Evolutionary conservation across 2,888 invertebrate genomes (phyloP).

Genomic region (Gisinianus flammeolus): DNA sequence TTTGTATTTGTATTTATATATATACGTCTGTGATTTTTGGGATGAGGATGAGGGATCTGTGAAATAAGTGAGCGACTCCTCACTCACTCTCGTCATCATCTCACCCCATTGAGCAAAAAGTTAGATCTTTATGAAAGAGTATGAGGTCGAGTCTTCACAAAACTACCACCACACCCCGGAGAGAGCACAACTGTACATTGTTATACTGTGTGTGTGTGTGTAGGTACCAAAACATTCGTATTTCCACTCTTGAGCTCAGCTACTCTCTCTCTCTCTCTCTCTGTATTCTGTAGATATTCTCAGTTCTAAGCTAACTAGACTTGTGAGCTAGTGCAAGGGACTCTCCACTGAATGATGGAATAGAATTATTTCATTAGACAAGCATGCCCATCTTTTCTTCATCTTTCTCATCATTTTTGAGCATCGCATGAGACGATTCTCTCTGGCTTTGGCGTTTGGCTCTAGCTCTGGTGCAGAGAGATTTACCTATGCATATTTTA

Average conservation of each 20-base stretch:
- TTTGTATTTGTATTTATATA: background rate
- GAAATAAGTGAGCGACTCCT: slow-evolving; percentile 29
- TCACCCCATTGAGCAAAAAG: slow-evolving; percentile 43
- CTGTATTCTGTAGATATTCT: background rate
- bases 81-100: slow-evolving; percentile 39
- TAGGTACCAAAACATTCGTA: background rate
- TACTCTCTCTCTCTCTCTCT: background rate
- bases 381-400: slow-evolving; percentile 21
- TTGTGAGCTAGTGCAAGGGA: background rate
- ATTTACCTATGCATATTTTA: slow-evolving; percentile 12
- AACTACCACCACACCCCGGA: slow-evolving; percentile 30
- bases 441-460: background rate
- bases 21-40: slow-evolving; percentile 13
- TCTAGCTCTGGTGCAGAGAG: background rate
- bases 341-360: slow-evolving; percentile 13
- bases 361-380: slow-evolving; percentile 29
- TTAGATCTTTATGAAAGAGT: slow-evolving; percentile 35
- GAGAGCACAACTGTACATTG: background rate
- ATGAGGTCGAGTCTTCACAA: slow-evolving; percentile 35
- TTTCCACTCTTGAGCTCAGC: background rate
- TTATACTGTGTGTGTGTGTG: background rate
- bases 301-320: background rate
- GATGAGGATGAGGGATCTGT: slow-evolving; percentile 18
- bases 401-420: slow-evolving; percentile 18
- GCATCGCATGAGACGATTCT: slow-evolving; percentile 2